These are phyloP conservation scores for Leucosticte australis DNA, from an alignment of 2,113 vertebrate genomes.

Conservation along the genomic window DNA sequence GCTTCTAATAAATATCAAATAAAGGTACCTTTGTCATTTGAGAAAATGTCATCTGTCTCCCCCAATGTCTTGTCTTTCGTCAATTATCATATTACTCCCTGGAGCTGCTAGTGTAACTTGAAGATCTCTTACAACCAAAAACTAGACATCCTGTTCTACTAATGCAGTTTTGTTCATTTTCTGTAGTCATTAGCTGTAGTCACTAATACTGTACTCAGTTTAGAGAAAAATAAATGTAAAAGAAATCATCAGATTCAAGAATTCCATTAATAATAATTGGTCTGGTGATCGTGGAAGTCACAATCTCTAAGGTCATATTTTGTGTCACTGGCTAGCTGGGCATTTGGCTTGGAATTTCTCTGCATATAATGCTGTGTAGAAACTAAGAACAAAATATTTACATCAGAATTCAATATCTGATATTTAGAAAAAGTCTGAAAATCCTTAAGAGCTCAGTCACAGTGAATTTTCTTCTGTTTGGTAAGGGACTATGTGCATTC, in stretches of 20 bases:
- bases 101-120: neutral
- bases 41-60: neutral
- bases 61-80: neutral
- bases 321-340: neutral
- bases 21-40: neutral
- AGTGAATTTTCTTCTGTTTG: neutral
- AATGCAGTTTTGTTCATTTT: neutral
- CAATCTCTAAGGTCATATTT: neutral
- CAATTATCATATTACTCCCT: neutral
- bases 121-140: neutral
- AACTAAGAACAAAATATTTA: neutral
- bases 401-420: neutral
- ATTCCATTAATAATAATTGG: neutral
- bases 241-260: neutral
- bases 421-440: neutral
- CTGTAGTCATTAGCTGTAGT: neutral
- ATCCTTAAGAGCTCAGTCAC: neutral
- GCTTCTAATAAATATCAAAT: neutral
- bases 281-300: neutral
- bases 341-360: neutral
- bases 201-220: neutral
- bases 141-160: neutral
- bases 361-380: neutral
- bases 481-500: neutral
- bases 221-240: neutral